phyloP scores from a whole-genome alignment of 2,113 vertebrate genomes.

The Mormoops blainvillei region DNA sequence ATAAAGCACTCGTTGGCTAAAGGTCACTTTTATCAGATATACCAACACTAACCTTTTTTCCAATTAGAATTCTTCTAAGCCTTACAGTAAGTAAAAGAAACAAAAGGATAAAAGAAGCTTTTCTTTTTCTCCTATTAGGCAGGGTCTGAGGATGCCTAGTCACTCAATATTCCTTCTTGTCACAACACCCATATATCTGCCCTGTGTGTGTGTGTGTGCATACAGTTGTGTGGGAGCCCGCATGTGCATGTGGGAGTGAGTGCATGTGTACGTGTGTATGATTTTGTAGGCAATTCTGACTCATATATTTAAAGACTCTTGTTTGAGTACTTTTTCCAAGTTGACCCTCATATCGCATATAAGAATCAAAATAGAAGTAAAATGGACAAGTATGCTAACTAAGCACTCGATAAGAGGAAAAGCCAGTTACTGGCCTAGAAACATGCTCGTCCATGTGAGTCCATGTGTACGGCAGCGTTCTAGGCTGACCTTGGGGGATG shows the following conservation, averaged over 20 bases:
- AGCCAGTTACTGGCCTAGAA: background rate
- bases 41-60: conserved; percentile 10
- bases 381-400: conserved; percentile 21
- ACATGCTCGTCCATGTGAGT: background rate
- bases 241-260: too few relatives aligned
- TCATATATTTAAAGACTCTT: background rate
- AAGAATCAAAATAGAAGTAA: conserved; percentile 39
- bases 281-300: background rate
- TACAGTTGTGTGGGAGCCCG: too few relatives aligned
- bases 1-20: background rate
- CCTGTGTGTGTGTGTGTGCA: background rate
- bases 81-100: background rate
- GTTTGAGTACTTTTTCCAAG: background rate
- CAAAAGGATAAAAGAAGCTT: background rate
- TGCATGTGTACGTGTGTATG: background rate
- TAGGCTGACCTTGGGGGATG: accelerated
- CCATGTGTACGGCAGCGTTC: background rate
- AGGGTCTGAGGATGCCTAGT: background rate
- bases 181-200: background rate
- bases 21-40: conserved; percentile 39
- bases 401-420: background rate
- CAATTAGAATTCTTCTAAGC: conserved; percentile 1
- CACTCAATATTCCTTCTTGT: background rate
- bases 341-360: background rate
- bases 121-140: background rate